Base-by-base conservation (phyloP, 1,140 invertebrate genomes). In the Lethocerus indicus region DNA sequence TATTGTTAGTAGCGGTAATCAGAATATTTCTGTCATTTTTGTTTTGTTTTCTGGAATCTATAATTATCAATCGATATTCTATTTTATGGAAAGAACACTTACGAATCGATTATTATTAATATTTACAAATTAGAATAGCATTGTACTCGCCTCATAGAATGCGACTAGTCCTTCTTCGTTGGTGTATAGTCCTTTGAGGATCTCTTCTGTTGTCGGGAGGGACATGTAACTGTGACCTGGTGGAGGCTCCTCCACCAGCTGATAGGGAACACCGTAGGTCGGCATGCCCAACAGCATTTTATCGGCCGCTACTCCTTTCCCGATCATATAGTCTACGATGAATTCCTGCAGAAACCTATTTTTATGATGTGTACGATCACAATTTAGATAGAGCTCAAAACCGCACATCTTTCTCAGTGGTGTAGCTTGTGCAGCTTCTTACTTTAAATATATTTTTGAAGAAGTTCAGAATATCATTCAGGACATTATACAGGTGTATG, bases 221-320 rank as follows among this genome's bases (percentile, higher is more conserved):
- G n/a, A n/a, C n/a, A n/a, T n/a, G 21, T 39, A 39, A 20, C 6
- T 18, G 21, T 72, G 62, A 16, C 70, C 71, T 65, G 40, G 58
- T 45, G 48, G 62, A 57, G 54, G 64, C 58, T 42, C 58, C 53
- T 24, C 64, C 47, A 1, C 57, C 6, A 81, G 60, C 6, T 81
- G 64, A 60, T 87, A 93, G 5, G 80, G 80, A 27, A 83, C 70
- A 1, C 88, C 89, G 56, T 91, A 91, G 55, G 86, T 75, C 0
- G 87, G 80, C 9, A 93, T 58, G 5, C 89, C 89, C 1, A 91
- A 58, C 0, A 90, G 76, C 43, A 91, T 59, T 64, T 92, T 92
- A 2, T 75, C 71, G 0, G 73, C 66, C 13, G 76, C 74, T 4
- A 79, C 79, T 4, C 86, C 87, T 49, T 77, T 64, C 26, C 71